Base-by-base conservation (phyloP, 2,888 invertebrate species). In the Miltochrista miniata region DNA sequence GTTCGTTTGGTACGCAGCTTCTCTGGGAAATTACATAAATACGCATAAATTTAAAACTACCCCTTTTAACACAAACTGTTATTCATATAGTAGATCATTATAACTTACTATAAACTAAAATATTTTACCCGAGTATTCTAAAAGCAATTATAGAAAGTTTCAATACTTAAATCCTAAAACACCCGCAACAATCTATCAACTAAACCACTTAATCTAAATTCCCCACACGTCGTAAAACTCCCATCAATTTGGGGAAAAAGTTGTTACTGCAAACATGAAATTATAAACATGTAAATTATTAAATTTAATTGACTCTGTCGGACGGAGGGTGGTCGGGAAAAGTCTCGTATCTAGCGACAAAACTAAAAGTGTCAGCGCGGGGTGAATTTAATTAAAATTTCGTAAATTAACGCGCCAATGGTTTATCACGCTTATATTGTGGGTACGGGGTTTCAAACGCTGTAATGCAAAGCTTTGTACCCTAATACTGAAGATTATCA, bases 341-440 rank as follows among this genome's bases (percentile, higher is more conserved):
- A 33, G 47, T 42, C 35, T 24, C 40, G 15, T 31, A 45, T 47
- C 57, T 42, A 54, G 59, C 68, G 56, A 62, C 37, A 45, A 54
- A 66, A 66, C 68, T 66, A 50, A 67, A 67, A 62, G 49, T 46
- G 35, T 35, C 37, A 29, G 48, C 45, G 45, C 40, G 37, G 35
- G 56, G 51, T 39, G 50, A 41, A 48, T 67, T 76, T 72, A 71
- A 76, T 77, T 74, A 73, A 74, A 76, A 70, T 73, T 76, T 66
- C 61, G 31, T 64, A 61, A 72, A 72, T 76, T 69, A 68, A 70
- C 71, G 58, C 57, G 60, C 54, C 61, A 57, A 68, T 64, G 64
- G 64, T 62, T 64, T 66, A 61, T 64, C 59, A 61, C 61, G 56
- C 43, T 57, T 60, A 58, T 51, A 30, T 44, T 44, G 35, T 45